Conservation (phyloP, 2,113 vertebrate genomes). For the Phyllostomus discolor region DNA sequence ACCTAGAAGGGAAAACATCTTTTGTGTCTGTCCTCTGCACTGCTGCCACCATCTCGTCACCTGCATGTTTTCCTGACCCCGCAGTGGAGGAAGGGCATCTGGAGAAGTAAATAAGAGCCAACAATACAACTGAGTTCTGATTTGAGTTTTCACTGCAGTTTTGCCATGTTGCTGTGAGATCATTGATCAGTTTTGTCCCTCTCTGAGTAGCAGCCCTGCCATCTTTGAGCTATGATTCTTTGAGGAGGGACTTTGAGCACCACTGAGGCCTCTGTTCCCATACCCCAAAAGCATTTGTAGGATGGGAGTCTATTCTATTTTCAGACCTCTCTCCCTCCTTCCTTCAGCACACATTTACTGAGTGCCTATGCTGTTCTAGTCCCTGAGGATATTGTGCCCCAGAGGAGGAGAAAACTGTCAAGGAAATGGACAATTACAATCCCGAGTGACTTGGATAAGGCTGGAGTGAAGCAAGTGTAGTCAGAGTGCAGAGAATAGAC, state of each 20-base stretch:
- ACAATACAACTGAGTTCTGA: not conserved
- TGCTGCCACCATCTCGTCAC: rapidly evolving
- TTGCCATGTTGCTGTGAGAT: not conserved
- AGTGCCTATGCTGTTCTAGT: not conserved
- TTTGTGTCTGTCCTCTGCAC: not conserved
- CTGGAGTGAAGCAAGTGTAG: not conserved
- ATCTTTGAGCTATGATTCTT: not conserved
- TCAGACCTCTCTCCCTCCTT: not conserved
- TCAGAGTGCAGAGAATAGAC: not conserved
- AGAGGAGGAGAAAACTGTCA: not conserved
- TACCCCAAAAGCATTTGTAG: not conserved
- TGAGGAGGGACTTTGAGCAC: not conserved
- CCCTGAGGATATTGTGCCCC: not conserved
- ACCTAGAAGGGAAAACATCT: not conserved
- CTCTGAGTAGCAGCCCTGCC: not conserved
- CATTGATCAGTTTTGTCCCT: not conserved
- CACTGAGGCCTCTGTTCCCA: not conserved
- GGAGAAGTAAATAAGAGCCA: not conserved
- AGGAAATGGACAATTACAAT: too few relatives aligned
- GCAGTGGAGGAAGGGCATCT: not conserved
- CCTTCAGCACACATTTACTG: not conserved
- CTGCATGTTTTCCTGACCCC: not conserved
- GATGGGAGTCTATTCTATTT: not conserved
- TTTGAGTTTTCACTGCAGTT: rapidly evolving
- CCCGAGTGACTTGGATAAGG: not conserved